phyloP scores from a whole-genome alignment of 2,888 invertebrate species.

The Linnaemya vulpina region DNA sequence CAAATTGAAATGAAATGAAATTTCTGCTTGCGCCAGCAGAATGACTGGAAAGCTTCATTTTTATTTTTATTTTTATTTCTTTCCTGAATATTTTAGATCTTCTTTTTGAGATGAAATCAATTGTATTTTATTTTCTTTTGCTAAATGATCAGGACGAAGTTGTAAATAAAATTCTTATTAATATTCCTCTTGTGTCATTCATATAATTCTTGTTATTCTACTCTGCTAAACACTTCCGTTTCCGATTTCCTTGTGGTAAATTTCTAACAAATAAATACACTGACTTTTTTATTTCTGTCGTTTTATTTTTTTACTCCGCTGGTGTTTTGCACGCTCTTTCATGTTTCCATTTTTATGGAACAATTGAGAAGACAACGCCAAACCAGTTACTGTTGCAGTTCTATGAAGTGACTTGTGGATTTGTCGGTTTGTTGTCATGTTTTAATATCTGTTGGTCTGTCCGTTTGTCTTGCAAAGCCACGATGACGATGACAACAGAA shows the following conservation, averaged over 20 bases:
- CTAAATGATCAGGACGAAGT: background rate
- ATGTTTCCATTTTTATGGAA: conserved; percentile 23
- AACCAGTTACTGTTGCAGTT: conserved; percentile 22
- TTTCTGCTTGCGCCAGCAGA: background rate
- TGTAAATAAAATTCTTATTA: conserved; percentile 49
- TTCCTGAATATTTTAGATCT: background rate
- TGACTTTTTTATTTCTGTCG: too few relatives aligned
- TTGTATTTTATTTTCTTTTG: background rate
- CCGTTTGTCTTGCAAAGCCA: background rate
- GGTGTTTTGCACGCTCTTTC: background rate
- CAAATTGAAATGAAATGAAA: background rate
- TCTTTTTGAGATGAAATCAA: conserved; percentile 1
- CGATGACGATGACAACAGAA: conserved; percentile 9
- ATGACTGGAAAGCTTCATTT: background rate
- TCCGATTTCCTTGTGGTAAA: conserved; percentile 55
- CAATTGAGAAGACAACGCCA: conserved; percentile 24
- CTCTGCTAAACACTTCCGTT: conserved; percentile 64
- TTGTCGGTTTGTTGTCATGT: background rate
- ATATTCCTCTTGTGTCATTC: conserved; percentile 23
- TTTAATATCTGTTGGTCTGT: background rate
- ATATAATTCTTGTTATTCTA: conserved; percentile 35
- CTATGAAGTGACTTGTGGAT: background rate
- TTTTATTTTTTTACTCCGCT: background rate
- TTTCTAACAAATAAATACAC: conserved; percentile 48
- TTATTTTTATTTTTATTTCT: background rate